Conservation (phyloP, 2,888 invertebrate genomes). For the Drepanosiphum platanoidis region DNA sequence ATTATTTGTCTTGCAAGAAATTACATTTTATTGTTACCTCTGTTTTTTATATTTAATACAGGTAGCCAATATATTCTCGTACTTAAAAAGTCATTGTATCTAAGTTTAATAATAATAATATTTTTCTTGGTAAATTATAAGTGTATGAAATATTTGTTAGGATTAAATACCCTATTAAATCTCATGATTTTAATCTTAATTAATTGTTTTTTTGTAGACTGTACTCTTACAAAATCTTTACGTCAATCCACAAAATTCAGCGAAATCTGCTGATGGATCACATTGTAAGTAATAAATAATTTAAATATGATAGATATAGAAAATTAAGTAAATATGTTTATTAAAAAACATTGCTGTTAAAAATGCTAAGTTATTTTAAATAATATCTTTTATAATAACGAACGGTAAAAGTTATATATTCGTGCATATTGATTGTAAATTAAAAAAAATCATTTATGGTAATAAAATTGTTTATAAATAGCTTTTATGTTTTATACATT, state of each 20-base stretch:
- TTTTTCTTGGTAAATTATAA: neutral
- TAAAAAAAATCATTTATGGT: no score
- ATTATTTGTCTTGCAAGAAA: no score
- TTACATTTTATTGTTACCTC: neutral
- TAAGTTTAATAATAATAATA: neutral
- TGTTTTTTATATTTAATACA: neutral
- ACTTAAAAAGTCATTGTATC: neutral
- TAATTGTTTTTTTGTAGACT: constrained; percentile 74
- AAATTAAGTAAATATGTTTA: neutral
- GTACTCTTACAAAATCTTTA: constrained; percentile 96
- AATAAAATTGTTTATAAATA: no score
- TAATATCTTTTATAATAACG: no score
- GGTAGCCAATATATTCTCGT: neutral
- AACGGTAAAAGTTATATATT: no score
- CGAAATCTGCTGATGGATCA: constrained; percentile 96
- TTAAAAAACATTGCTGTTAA: neutral
- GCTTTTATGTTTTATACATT: no score
- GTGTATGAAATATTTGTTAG: neutral
- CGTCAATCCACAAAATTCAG: constrained; percentile 98
- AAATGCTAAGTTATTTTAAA: no score
- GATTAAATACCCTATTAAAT: neutral
- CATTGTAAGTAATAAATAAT: constrained; percentile 76
- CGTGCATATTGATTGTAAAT: no score
- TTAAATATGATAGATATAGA: neutral
- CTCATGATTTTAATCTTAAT: neutral